Evolutionary conservation across 2,888 invertebrate genomes (phyloP).

Genomic region (Sphaerophoria rueppellii): DNA sequence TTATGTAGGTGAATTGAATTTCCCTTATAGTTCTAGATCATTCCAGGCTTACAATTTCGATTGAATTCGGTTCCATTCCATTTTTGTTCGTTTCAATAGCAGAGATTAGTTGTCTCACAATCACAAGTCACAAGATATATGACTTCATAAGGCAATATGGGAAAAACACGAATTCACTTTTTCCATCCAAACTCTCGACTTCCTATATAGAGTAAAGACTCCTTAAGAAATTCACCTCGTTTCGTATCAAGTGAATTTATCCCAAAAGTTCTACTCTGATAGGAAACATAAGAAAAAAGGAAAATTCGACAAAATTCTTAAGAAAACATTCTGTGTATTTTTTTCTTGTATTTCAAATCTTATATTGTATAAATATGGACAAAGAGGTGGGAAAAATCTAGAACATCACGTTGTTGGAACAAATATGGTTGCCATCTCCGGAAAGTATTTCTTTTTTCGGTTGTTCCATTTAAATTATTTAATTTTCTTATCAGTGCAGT

Average conservation of each 20-base stretch:
- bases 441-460: background rate
- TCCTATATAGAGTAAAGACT: no score
- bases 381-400: slow-evolving; percentile 66
- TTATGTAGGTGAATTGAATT: no score
- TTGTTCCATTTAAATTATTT: background rate
- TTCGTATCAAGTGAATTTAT: slow-evolving; percentile 53
- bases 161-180: no score
- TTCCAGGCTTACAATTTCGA: no score
- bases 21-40: no score
- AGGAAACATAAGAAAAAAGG: slow-evolving; percentile 26
- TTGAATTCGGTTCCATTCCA: no score
- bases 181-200: no score
- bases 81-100: no score
- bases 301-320: slow-evolving; percentile 57
- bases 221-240: slow-evolving; percentile 14
- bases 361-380: background rate
- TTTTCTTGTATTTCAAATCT: background rate
- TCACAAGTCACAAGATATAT: no score
- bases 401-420: slow-evolving; percentile 55
- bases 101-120: no score
- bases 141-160: no score
- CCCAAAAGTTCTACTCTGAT: slow-evolving; percentile 28
- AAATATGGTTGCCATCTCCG: background rate
- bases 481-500: background rate
- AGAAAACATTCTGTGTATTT: slow-evolving; percentile 37